phyloP scores from a whole-genome alignment of 2,113 vertebrate genomes.

The Mesembrinibis cayennensis region DNA sequence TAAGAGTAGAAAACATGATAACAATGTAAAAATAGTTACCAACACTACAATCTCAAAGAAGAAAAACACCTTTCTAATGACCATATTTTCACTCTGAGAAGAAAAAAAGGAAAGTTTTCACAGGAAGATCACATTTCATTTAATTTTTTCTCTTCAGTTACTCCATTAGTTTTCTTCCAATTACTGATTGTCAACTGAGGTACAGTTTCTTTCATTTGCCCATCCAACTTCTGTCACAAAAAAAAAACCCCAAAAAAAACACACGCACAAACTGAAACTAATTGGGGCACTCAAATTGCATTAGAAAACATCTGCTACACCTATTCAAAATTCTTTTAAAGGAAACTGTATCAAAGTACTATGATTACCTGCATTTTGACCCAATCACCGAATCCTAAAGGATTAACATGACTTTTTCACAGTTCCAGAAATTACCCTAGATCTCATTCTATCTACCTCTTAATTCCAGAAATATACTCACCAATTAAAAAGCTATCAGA shows the following conservation, averaged over 20 bases:
- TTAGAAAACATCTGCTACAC: slow-evolving; percentile 1
- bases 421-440: background rate
- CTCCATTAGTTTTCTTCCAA: slow-evolving; percentile 61
- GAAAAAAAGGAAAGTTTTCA: slow-evolving; percentile 56
- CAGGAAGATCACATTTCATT: slow-evolving; percentile 77
- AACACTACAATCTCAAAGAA: background rate
- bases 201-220: slow-evolving; percentile 45
- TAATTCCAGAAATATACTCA: background rate
- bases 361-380: background rate
- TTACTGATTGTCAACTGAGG: slow-evolving; percentile 48
- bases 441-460: background rate
- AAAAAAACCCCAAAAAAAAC: background rate
- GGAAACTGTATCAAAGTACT: background rate
- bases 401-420: background rate
- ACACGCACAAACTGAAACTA: background rate
- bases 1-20: slow-evolving; percentile 8
- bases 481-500: background rate
- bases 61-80: slow-evolving; percentile 42
- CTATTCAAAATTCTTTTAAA: background rate
- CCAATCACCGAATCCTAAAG: background rate
- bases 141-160: slow-evolving; percentile 65
- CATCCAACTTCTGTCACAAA: background rate
- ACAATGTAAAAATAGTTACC: background rate
- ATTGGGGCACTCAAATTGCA: background rate
- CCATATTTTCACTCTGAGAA: slow-evolving; percentile 46